Evolutionary conservation across 1,140 invertebrate genomes (phyloP), one percentile per base, ranked within the genome.

Genomic region (Apis dorsata): DNA sequence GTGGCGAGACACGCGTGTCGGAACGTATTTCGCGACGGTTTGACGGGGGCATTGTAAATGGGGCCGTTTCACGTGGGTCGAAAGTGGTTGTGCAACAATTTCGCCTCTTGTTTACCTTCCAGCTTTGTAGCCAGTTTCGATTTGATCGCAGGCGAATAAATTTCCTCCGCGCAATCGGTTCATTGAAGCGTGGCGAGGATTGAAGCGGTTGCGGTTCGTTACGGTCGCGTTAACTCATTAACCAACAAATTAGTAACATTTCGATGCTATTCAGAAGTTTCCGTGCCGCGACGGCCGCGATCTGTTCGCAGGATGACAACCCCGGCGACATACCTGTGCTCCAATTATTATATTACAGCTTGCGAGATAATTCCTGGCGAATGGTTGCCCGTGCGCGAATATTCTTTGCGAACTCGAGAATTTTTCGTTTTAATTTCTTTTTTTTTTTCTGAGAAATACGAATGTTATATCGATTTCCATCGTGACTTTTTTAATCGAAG

Each of bases 181-280:
- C 71, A 34, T 55, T 71, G 83, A 62, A 51, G 24, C 57, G 79
- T 53, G 72, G 83, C 55, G 44, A 65, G 63, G 78, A 85, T 84
- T 66, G 81, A 74, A 81, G 51, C 70, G 78, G 70, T 72, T 65
- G 80, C 55, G 75, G 83, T 76, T 84, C 74, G 74, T 59, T 75
- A 62, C 79, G 73, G 86, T 65, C 68, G 71, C 72, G 86, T 88
- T 81, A 85, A 83, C 87, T 88, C 83, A 86, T 89, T 89, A 88
- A 81, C 85, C 85, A 86, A 86, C 85, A 82, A 88, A 89, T 89
- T 88, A 89, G 85, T 71, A 88, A 77, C 85, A 74, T 89, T 83
- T 83, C 87, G 79, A 70, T 69, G 76, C 72, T 62, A 63, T 68
- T 80, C 80, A 57, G 75, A 78, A 77, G 65, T 81, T 76, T 28